phyloP scores from a whole-genome alignment of 64 coral and sea anemone genomes.

The Actinia tenebrosa region DNA sequence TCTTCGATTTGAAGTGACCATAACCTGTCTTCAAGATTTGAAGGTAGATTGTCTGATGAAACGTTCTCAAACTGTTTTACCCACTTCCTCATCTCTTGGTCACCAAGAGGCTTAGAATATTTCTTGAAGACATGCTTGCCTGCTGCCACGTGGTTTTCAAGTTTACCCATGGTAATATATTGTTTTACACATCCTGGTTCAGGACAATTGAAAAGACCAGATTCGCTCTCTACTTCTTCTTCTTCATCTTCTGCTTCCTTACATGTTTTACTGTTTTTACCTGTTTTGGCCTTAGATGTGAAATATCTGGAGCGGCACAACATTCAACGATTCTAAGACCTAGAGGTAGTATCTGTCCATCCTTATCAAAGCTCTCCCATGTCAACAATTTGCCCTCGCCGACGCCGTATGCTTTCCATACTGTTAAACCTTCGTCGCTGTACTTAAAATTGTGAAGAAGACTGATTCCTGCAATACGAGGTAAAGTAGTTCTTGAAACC shows the following conservation, averaged over 20 bases:
- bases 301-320: no score
- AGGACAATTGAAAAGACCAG: conserved; percentile 18
- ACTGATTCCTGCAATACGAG: conserved; percentile 12
- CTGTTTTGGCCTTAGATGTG: no score
- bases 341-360: conserved; percentile 6
- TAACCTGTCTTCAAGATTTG: no score
- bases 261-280: no score
- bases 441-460: conserved; percentile 19
- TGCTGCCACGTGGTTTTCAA: conserved; percentile 20
- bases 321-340: conserved; percentile 7
- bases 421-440: not conserved
- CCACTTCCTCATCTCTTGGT: conserved; percentile 23
- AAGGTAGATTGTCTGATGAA: conserved; percentile 5
- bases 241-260: no score
- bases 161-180: conserved; percentile 21
- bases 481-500: not conserved
- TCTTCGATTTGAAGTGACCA: no score
- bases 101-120: conserved; percentile 28
- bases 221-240: not conserved
- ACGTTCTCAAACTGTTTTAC: conserved; percentile 28
- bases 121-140: conserved; percentile 21
- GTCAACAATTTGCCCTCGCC: not conserved
- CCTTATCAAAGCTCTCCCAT: conserved; percentile 27
- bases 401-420: conserved; percentile 13
- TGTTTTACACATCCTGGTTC: conserved; percentile 27